phyloP scores from a whole-genome alignment of 2,113 vertebrate species.

The Camarhynchus parvulus region DNA sequence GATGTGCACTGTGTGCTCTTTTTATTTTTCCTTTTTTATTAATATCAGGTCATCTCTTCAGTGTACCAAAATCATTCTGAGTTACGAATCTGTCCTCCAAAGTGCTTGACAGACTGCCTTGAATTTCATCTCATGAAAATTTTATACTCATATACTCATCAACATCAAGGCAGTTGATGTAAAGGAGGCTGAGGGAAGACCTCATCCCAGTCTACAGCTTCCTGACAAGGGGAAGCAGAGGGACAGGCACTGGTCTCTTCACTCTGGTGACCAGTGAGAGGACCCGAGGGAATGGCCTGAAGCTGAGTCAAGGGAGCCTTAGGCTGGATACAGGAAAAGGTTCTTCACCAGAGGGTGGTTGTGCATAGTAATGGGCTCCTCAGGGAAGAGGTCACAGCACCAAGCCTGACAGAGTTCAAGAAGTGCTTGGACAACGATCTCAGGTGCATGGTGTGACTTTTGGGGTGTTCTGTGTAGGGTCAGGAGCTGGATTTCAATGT shows the following conservation, averaged over 20 bases:
- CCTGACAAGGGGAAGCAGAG: not conserved
- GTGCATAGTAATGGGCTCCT: not conserved
- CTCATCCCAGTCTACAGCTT: not conserved
- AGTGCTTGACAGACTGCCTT: not conserved
- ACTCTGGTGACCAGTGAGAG: not conserved
- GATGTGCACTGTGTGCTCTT: not conserved
- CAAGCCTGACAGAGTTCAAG: not conserved
- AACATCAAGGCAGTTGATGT: not conserved
- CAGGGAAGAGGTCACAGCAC: not conserved
- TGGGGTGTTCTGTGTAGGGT: not conserved
- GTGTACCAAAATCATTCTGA: not conserved
- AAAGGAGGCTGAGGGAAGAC: not conserved
- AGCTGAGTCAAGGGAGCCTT: not conserved
- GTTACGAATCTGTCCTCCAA: not conserved
- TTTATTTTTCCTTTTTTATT: not conserved
- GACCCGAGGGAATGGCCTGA: accelerated
- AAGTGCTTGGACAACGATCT: not conserved
- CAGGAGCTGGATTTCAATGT: not conserved
- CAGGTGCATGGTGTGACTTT: not conserved
- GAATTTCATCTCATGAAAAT: not conserved
- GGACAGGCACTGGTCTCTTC: not conserved
- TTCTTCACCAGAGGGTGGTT: not conserved
- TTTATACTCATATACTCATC: not conserved
- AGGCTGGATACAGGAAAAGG: not conserved
- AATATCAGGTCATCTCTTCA: not conserved